Conservation (phyloP, 2,113 vertebrate species). For the Xenus cinereus region DNA sequence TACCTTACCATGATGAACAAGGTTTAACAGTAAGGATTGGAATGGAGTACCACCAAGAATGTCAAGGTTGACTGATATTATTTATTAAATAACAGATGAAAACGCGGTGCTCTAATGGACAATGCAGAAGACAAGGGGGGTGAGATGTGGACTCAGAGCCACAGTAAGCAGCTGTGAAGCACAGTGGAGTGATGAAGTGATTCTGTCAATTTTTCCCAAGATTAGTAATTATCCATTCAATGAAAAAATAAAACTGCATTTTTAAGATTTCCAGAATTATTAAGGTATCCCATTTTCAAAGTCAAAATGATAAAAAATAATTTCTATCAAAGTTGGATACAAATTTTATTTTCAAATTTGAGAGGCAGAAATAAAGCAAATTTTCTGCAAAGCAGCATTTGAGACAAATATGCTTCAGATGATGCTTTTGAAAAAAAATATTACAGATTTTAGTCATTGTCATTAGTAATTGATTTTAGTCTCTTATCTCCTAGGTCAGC, state of each 20-base stretch:
- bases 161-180: neutral
- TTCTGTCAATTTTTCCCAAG: neutral
- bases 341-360: neutral
- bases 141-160: neutral
- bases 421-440: neutral
- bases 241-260: neutral
- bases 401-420: neutral
- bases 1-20: neutral
- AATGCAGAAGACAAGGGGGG: neutral
- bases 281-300: neutral
- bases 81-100: neutral
- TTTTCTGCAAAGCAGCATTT: neutral
- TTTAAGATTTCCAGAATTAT: neutral
- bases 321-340: neutral
- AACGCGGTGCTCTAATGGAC: neutral
- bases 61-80: neutral
- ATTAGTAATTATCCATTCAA: neutral
- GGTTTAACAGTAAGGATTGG: neutral
- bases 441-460: neutral
- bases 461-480: neutral
- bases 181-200: neutral
- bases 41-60: neutral
- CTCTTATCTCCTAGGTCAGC: neutral
- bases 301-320: neutral
- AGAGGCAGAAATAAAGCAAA: neutral